Evolutionary conservation across 2,113 vertebrate species (phyloP), one percentile per base, ranked within the genome.

Genomic region (Leptobrachium leishanense): DNA sequence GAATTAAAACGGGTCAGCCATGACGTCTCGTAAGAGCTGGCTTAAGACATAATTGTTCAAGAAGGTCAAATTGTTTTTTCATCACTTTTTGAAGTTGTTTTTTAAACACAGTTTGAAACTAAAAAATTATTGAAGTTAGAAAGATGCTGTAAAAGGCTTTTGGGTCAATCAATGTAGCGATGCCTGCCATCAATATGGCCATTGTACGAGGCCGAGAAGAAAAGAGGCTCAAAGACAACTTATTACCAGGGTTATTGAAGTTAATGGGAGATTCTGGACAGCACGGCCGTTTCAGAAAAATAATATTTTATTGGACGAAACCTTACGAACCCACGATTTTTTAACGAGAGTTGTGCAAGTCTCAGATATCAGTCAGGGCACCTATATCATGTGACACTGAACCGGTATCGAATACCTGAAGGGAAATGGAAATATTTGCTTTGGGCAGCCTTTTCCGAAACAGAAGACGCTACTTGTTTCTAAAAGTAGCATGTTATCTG

Each of bases 11-110:
- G 55, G 77, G 77, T 65, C 74, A 82, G 78, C 69, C 82, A 57
- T 79, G 72, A 70, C 67, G 20, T 85, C 78, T 76, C 71, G 83
- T 65, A 83, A 84, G 81, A 83, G 69, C 72, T 84, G 76, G 86
- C 65, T 83, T 84, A 84, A 84, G 76, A 41, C 7, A 2, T 79
- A 84, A 75, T 81, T 86, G 75, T 82, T 85, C 74, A 84, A 78
- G 72, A 74, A 59, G 83, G 82, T 81, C 77, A 81, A 84, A 81
- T 74, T 72, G 82, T 74, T 84, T 87, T 84, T 82, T 62, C 76
- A 71, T 66, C 39, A 7, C 87, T 81, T 75, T 85, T 83, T 85
- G 72, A 73, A 12, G 1, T 72, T 46, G 84, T 83, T 84, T 83
- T 50, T 54, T 2, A 82, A 81, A 79, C 43, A 81, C 63, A 83